phyloP scores from a whole-genome alignment of 2,113 vertebrate species.

The Euleptes europaea region DNA sequence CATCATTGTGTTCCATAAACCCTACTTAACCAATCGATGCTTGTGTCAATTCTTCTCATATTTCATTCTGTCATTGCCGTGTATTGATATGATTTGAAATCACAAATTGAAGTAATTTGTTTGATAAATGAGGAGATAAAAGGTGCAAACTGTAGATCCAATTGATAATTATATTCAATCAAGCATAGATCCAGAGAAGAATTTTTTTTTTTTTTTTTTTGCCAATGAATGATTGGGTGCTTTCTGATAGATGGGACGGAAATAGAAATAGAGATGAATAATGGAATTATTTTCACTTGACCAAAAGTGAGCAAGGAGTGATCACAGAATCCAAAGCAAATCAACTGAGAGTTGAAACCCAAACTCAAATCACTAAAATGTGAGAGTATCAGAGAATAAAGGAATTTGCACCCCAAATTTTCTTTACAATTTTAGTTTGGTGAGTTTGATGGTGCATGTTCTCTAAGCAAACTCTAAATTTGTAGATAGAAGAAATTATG shows the following conservation, averaged over 20 bases:
- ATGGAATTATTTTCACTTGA: not conserved
- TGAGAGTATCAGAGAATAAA: not conserved
- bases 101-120: not conserved
- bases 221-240: not conserved
- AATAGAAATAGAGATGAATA: not conserved
- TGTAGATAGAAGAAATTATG: not conserved
- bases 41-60: not conserved
- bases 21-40: not conserved
- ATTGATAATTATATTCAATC: not conserved
- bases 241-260: not conserved
- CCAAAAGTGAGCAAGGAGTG: not conserved
- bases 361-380: too few relatives aligned
- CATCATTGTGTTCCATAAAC: not conserved
- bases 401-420: not conserved
- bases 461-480: not conserved
- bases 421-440: not conserved
- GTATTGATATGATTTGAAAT: not conserved
- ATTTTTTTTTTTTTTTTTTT: not conserved
- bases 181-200: not conserved
- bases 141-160: not conserved
- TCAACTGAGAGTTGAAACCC: not conserved
- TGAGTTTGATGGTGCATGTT: not conserved
- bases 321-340: not conserved
- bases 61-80: not conserved
- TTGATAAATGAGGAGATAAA: not conserved